Evolutionary conservation across 2,113 vertebrate species (phyloP), one percentile per base, ranked within the genome.

Genomic region (Sus scrofa): DNA sequence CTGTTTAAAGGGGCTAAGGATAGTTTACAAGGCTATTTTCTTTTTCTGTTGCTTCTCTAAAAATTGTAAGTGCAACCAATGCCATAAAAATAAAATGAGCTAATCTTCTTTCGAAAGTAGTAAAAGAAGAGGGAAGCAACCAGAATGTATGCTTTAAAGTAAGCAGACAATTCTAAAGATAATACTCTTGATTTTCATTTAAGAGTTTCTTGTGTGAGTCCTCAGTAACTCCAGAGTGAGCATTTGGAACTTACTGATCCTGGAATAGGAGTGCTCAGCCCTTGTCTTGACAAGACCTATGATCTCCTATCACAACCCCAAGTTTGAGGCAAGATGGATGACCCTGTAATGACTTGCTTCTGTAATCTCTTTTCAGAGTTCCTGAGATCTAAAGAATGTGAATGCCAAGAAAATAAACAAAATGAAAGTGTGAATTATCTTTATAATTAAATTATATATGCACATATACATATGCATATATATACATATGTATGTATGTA

Each of bases 391-490:
- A 67, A 95, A 81, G 54, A 83, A 74, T 32, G 6, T 83, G 58
- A 91, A 86, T 83, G 77, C 52, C 88, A 94, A 95, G n/a, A 93
- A 93, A 88, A 92, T 44, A 85, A 95, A 89, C 19, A 83, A 60
- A 74, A 7, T 2, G 4, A 79, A 97, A 27, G 39, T 65, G 32
- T 94, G 54, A 92, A 62, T 91, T 96, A 93, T 77, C 96, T 96
- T 95, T 84, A 77, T 94, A 93, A 78, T 86, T 82, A 96, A 95
- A 85, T 94, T 90, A 87, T 11, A 94, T 13, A 78, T 87, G 85
- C 81, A 92, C 18, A 68, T 73, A 83, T 78, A n/a, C n/a, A n/a
- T n/a, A n/a, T n/a, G n/a, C n/a, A 91, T 77, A 96, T 92, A 58
- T 27, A 63, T 67, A n/a, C 52, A 54, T 54, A 54, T 54, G 14